Base-by-base conservation (phyloP, 2,113 vertebrate genomes). In the Numida meleagris region DNA sequence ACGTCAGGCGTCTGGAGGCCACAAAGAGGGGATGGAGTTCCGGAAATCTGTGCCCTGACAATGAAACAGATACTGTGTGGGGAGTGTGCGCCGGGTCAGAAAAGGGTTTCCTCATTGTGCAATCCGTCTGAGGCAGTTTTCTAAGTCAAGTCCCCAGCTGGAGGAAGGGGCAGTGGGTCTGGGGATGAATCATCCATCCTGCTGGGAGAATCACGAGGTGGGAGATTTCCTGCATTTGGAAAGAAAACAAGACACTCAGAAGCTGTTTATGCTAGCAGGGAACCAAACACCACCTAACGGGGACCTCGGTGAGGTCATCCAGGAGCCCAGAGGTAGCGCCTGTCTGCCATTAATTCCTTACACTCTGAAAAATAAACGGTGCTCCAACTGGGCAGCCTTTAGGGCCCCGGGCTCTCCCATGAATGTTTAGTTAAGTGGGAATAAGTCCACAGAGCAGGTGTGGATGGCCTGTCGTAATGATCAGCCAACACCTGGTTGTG, bases 151-250 rank as follows among this genome's bases (percentile, higher is more conserved):
- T 38, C 50, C 63, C 40, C 93, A 94, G 86, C 81, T 92, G 86
- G 84, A 95, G 95, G 94, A 96, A 91, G 84, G 84, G 91, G 84
- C 61, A 92, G 91, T 0, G 1, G 55, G 87, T 46, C 51, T 61
- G 25, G 1, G 5, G 36, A 72, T 94, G 88, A 96, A 82, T 96
- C 95, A 93, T 82, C 89, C 86, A 79, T 96, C 95, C 91, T 88
- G 86, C 66, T 8, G 4, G 80, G 91, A 79, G 90, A 80, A 86
- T 82, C 67, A 57, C 0, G 11, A 84, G 53, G 70, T 75, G 84
- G 45, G 70, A 77, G 36, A 51, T 94, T 96, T 97, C 94, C 94
- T 96, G 93, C 7, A 0, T 91, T 92, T 7, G 14, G 82, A 82
- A 91, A 82, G 78, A 63, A 97, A 96, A 93, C 88, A 93, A 90